A percentile compares a stretch with the other conserved stretches of the same genome.
Conservation (phyloP, 1,140 invertebrate genomes). For the Leptinotarsa lineolata region DNA sequence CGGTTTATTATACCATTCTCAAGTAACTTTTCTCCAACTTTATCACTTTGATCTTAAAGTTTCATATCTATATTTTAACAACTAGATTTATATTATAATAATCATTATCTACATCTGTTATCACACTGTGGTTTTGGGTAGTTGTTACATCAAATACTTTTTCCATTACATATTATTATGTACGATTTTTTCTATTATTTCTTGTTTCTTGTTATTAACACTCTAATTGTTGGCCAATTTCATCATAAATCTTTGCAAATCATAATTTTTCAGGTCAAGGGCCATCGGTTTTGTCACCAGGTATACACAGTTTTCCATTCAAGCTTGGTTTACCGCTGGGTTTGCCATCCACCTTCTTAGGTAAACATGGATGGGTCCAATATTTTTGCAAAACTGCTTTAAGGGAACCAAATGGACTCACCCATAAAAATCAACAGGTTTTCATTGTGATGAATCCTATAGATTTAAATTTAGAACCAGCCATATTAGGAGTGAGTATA, state of each 20-base stretch:
- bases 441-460: conserved; percentile 97
- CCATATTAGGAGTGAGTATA: conserved; percentile 79
- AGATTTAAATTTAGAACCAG: conserved; percentile 88
- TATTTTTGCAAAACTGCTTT: conserved; percentile 92
- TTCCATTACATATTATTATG: no score
- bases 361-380: conserved; percentile 94
- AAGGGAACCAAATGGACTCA: conserved; percentile 84
- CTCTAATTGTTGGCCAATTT: no score
- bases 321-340: conserved; percentile 89
- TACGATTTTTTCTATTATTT: no score
- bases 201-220: no score
- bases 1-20: no score
- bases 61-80: no score
- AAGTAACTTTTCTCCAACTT: no score
- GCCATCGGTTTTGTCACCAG: conserved; percentile 84
- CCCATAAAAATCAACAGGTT: conserved; percentile 94
- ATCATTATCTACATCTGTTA: no score
- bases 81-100: no score
- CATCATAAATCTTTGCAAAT: neutral
- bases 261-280: conserved; percentile 67
- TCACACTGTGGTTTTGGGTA: no score
- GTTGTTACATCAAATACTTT: no score
- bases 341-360: conserved; percentile 89
- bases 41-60: no score
- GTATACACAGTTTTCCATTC: conserved; percentile 94